A percentile compares a stretch with the other conserved stretches of the same genome.
Evolutionary conservation across 2,888 invertebrate species (phyloP).

Genomic region (Corythucha ciliata): DNA sequence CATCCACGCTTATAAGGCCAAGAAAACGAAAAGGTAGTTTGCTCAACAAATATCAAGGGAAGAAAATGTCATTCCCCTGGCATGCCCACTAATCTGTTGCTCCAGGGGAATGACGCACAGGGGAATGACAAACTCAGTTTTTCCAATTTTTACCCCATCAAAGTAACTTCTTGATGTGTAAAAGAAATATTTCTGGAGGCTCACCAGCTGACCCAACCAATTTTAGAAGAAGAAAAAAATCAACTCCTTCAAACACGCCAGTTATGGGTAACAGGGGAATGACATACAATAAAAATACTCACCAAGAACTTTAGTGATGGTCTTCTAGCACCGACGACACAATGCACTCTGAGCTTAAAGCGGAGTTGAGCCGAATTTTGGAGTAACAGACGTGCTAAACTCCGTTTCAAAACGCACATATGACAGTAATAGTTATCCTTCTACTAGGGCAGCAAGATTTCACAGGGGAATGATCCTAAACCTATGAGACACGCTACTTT

Average conservation of each 20-base stretch:
- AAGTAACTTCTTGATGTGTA: neutral
- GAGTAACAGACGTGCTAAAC: too few relatives aligned
- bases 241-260: neutral
- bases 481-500: too few relatives aligned
- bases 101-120: too few relatives aligned
- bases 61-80: neutral
- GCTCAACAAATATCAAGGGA: too few relatives aligned
- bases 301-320: neutral
- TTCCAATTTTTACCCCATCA: neutral
- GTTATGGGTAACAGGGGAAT: neutral
- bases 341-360: too few relatives aligned
- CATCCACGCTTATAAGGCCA: too few relatives aligned
- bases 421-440: too few relatives aligned
- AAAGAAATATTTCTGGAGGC: neutral
- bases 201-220: constrained; percentile 2
- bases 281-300: neutral
- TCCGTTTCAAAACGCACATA: too few relatives aligned
- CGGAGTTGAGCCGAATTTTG: too few relatives aligned
- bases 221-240: neutral
- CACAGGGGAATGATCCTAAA: too few relatives aligned
- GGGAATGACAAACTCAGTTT: neutral
- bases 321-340: neutral
- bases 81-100: neutral
- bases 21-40: too few relatives aligned
- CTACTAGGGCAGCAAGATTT: too few relatives aligned